Base-by-base conservation (phyloP, 2,888 invertebrate species). In the Clostera curtula region DNA sequence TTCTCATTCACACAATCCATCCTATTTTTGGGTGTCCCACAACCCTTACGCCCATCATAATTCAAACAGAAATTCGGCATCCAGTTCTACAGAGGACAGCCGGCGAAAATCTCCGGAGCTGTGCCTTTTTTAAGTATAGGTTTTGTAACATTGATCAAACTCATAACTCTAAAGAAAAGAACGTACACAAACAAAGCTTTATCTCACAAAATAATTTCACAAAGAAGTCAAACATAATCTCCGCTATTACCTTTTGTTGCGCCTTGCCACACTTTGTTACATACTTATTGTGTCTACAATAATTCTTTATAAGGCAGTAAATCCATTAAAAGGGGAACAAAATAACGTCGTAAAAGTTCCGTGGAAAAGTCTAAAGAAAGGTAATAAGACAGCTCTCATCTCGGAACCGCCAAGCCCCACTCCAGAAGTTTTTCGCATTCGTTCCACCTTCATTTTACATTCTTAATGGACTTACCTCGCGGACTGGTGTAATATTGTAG, bases 401-500 rank as follows among this genome's bases (percentile, higher is more conserved):
- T 56, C 39, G 46, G 45, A 47, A 55, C 54, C 49, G 51, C 50
- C 39, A 46, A 54, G 54, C 53, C 43, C 54, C 57, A 62, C 66
- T 62, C 47, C 49, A 55, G 46, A 68, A 65, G 52, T 68, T 70
- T 66, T 59, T 52, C 62, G 56, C 60, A 63, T 64, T 62, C 55
- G 48, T 54, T 56, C 49, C 47, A 43, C 54, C 56, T 58, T 56
- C 60, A 60, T 63, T 71, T 69, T 62, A 67, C 67, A 62, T 65
- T 68, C 62, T 52, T 68, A 71, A 66, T 69, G 66, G 68, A 65
- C 57, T 66, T 56, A 61, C 62, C 61, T n/a, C 58, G 56, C 52
- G 42, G 47, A 48, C 51, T 46, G 47, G 40, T 43, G 43, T 50
- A 49, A 54, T 52, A 40, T 49, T 43, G 43, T 49, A 46, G 46